These are phyloP conservation scores for Desmodus rotundus DNA, from an alignment of 2,113 vertebrate species.

Conservation along the genomic window DNA sequence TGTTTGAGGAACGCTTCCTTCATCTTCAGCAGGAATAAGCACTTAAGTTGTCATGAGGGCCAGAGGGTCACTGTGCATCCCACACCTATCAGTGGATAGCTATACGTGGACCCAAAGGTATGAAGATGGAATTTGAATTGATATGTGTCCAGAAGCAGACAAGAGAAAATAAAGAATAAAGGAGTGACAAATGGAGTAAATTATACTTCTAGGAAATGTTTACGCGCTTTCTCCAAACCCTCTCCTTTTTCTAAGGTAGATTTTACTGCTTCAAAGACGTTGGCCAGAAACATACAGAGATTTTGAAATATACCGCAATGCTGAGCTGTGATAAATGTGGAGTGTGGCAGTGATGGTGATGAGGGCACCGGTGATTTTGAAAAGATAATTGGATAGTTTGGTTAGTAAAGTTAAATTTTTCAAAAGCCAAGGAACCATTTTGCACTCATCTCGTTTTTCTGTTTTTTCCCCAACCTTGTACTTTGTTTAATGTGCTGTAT, in stretches of 20 bases:
- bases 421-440: not conserved
- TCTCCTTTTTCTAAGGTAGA: not conserved
- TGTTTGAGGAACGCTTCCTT: slow-evolving; percentile 64
- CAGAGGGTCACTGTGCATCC: not conserved
- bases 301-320: not conserved
- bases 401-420: slow-evolving; percentile 17
- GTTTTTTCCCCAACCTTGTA: not conserved
- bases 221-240: not conserved
- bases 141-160: not conserved
- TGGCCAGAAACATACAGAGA: slow-evolving; percentile 29
- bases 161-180: not conserved
- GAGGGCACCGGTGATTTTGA: not conserved
- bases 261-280: slow-evolving; percentile 26
- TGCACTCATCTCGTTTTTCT: not conserved
- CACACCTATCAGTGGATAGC: not conserved
- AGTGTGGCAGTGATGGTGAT: not conserved
- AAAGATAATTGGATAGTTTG: not conserved
- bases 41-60: slow-evolving; percentile 51
- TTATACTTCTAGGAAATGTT: slow-evolving; percentile 11
- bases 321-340: not conserved
- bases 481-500: slow-evolving; percentile 47
- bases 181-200: not conserved
- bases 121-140: not conserved
- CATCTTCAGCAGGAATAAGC: slow-evolving; percentile 49
- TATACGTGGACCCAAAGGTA: not conserved